A percentile compares a stretch with the other conserved stretches of the same genome.
phyloP scores from a whole-genome alignment of 2,113 vertebrate genomes.

The Boulengeromyrus knoepffleri region DNA sequence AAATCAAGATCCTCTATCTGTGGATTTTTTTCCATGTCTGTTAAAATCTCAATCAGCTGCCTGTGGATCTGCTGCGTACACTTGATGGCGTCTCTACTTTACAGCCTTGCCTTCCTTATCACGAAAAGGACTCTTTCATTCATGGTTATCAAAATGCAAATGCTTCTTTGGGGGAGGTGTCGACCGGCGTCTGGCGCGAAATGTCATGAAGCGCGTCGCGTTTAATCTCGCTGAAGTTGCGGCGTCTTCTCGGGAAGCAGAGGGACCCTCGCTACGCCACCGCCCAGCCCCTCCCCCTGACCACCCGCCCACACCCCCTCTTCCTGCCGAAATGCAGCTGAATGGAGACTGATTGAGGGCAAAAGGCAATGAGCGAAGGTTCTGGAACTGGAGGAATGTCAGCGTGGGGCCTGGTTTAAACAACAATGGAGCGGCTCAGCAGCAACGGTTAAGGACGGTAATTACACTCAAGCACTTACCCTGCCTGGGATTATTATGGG shows the following conservation, averaged over 20 bases:
- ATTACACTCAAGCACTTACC: not conserved
- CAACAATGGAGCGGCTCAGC: not conserved
- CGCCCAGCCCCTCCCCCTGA: not conserved
- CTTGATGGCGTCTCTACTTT: not conserved
- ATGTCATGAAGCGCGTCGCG: not conserved
- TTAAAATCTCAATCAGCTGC: not conserved
- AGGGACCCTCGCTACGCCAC: not conserved
- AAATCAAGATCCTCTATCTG: not conserved
- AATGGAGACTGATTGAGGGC: conserved; percentile 4
- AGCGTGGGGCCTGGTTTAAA: not conserved
- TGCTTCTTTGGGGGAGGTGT: not conserved
- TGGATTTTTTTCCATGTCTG: not conserved
- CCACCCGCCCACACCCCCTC: not conserved
- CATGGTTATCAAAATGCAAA: conserved; percentile 8
- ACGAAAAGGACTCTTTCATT: not conserved
- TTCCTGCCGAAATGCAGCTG: not conserved
- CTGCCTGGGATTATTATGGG: not conserved
- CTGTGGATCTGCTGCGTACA: not conserved
- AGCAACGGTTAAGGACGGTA: not conserved
- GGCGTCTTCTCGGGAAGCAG: not conserved
- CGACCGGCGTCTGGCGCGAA: not conserved
- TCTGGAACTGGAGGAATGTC: not conserved
- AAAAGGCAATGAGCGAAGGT: not conserved
- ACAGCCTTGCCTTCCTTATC: not conserved
- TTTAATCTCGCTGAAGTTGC: not conserved